phyloP scores from a whole-genome alignment of 1,140 invertebrate species.

The Lordiphosa clarofinis region DNA sequence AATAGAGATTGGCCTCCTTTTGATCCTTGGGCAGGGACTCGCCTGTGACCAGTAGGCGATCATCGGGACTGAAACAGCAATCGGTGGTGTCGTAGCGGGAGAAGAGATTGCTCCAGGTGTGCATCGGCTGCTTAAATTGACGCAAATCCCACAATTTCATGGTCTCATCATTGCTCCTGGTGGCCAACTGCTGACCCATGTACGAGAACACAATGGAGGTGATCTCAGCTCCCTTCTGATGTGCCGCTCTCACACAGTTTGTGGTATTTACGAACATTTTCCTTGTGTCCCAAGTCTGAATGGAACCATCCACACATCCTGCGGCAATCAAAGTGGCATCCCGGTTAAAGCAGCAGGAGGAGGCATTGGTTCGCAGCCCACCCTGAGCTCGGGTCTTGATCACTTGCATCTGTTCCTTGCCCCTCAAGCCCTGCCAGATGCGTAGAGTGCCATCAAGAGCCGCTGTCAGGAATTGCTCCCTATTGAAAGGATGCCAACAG shows the following conservation, averaged over 20 bases:
- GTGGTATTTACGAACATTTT: constrained; percentile 91
- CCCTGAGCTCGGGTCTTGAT: constrained; percentile 94
- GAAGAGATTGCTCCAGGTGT: constrained; percentile 86
- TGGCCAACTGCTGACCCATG: constrained; percentile 87
- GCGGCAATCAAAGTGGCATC: constrained; percentile 95
- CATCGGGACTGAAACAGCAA: constrained; percentile 90
- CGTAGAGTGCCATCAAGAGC: constrained; percentile 95
- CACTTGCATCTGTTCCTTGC: constrained; percentile 87
- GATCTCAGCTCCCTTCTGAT: constrained; percentile 90
- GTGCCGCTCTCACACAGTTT: constrained; percentile 88
- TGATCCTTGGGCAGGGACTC: constrained; percentile 88
- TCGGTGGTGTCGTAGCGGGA: constrained; percentile 95
- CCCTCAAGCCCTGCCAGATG: constrained; percentile 91
- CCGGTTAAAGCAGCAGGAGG: constrained; percentile 89
- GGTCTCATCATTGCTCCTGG: constrained; percentile 94
- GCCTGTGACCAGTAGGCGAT: constrained; percentile 93
- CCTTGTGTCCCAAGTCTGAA: constrained; percentile 98
- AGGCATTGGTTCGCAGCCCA: constrained; percentile 94
- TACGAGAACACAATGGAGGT: constrained; percentile 94
- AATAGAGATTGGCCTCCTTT: constrained; percentile 87
- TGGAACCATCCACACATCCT: constrained; percentile 96
- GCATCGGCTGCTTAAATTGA: constrained; percentile 89
- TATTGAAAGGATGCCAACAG: constrained; percentile 94
- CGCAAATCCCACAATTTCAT: constrained; percentile 97
- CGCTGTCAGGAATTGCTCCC: constrained; percentile 97